Evolutionary conservation across 2,888 invertebrate genomes (phyloP).

Genomic region (Epirrita christyi): DNA sequence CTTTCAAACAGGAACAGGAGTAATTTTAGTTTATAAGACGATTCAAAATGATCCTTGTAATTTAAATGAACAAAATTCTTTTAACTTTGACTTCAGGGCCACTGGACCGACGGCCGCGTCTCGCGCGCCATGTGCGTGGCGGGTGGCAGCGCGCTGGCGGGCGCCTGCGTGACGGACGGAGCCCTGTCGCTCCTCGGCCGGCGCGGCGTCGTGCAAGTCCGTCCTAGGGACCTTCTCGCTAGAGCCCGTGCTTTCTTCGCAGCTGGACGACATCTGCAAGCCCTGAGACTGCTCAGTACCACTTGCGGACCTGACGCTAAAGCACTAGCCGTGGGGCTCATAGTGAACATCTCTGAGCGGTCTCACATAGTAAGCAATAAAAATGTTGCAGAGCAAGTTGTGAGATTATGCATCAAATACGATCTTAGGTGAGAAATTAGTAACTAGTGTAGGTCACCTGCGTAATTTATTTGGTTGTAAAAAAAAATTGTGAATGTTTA

Average conservation of each 20-base stretch:
- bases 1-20: too few relatives aligned
- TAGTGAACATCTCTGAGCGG: conserved; percentile 60
- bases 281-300: conserved; percentile 65
- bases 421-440: conserved; percentile 58
- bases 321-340: conserved; percentile 56
- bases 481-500: conserved; percentile 5
- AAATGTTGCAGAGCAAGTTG: conserved; percentile 65
- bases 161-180: conserved; percentile 78
- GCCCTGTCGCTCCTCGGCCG: conserved; percentile 84
- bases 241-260: conserved; percentile 82
- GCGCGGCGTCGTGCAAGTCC: conserved; percentile 87
- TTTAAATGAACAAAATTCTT: too few relatives aligned
- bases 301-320: conserved; percentile 60
- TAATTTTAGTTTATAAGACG: too few relatives aligned
- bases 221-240: conserved; percentile 85
- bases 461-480: too few relatives aligned
- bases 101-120: conserved; percentile 98
- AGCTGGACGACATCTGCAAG: conserved; percentile 83
- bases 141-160: conserved; percentile 82
- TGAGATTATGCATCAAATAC: conserved; percentile 69
- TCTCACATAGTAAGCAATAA: conserved; percentile 66
- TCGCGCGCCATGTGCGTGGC: conserved; percentile 86
- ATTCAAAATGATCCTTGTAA: too few relatives aligned
- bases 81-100: conserved; percentile 84
- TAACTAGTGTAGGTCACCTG: too few relatives aligned